Base-by-base conservation (phyloP, 2,888 invertebrate genomes). In the Anoplius nigerrimus region DNA sequence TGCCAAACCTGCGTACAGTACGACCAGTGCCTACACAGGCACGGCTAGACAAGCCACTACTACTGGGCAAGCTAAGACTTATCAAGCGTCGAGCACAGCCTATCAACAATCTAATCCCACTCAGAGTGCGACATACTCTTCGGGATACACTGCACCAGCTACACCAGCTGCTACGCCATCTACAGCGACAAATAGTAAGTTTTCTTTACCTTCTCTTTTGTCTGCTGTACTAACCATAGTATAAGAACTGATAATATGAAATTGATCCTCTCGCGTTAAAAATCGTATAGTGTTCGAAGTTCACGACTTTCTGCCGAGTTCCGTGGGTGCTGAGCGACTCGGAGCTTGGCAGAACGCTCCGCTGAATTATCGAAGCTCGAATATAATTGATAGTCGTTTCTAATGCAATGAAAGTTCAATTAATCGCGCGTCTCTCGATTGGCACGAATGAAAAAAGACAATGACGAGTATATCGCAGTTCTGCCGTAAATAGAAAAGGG, bases 1-100 rank as follows among this genome's bases (percentile, higher is more conserved):
- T 75, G 92, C 93, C 56, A 94, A 94, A 82, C 93, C 94, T 5
- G 92, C 94, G 0, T 93, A 94, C 83, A 93, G 93, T 82, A 93
- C 94, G 11, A 92, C 93, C 11, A 91, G 91, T 81, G 92, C 93
- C 13, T 94, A 94, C 84, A 93, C 93, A 42, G 93, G 93, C 78
- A 91, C 87, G 59, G 88, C 87, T 63, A 88, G 87, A 64, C 89
- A 86, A 81, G 89, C 84, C 75, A 90, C 88, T 79, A 90, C 89
- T 82, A 91, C 90, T 81, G 90, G 89, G n/a, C 89, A 89, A 74
- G 89, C 89, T 0, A 89, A 89, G 72, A 89, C 89, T 22, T 89
- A 89, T 66, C 88, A 88, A 60, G 88, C 88, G 1, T 83, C 88
- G 2, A 86, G 88, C 57, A 89, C 88, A 0, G 87, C 88, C 71